Base-by-base conservation (phyloP, 1,140 invertebrate species). In the Trichonephila clavata region DNA sequence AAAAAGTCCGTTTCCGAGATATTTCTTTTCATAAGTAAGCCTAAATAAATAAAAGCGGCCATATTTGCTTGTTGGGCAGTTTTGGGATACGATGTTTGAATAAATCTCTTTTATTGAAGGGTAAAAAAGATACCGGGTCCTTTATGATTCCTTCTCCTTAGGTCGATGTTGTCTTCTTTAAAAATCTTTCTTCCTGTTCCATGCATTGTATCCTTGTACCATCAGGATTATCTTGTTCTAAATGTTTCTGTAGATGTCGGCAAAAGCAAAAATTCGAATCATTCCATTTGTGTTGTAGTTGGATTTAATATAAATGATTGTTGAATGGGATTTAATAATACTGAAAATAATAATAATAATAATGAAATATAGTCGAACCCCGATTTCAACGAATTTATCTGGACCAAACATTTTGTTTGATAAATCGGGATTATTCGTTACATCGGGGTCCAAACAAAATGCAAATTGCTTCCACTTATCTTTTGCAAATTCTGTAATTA, bases 11-110 rank as follows among this genome's bases (percentile, higher is more conserved):
- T 63, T 65, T 87, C 86, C 61, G 27, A 61, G 60, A 87, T 87
- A 63, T 87, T 87, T 87, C 86, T 87, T 87, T 87, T 87, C 86
- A 87, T 87, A 65, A 87, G 60, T 87, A 61, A 63, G 86, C 61
- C 21, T 87, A 87, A 87, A 63, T 87, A 61, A 87, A 87, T 39
- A 87, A 57, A 87, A 87, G 32, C 60, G 59, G 60, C 86, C 61
- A 87, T 87, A 87, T 87, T 87, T 87, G 86, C 86, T 87, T 87
- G 86, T 87, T 87, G 86, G 86, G 59, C 86, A 87, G 86, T 87
- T 87, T 87, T 87, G 27, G 57, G 59, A 18, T 80, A 57, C 86
- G 86, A 24, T 63, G 27, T 87, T 63, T 61, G 86, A 87, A 87
- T 87, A 87, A 87, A 87, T 87, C 24, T 86, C 60, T 87, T 63